These are phyloP conservation scores for Rhinella marina DNA, from an alignment of 2,797 vertebrate species.

Conservation along the genomic window DNA sequence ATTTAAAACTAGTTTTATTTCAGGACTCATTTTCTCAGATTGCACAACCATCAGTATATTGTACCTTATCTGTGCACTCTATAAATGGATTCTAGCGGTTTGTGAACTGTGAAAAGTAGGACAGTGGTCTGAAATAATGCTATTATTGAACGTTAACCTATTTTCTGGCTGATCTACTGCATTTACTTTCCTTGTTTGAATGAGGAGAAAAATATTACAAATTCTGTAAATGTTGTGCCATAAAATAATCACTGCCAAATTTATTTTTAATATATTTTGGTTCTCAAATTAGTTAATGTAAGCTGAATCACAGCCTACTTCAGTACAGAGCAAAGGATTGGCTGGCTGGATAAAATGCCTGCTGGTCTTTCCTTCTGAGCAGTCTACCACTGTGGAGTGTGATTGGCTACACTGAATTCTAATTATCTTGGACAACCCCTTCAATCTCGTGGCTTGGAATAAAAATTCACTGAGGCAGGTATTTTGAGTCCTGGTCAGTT, in stretches of 20 bases:
- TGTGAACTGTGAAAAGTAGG: constrained; percentile 48
- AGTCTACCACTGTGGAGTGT: too few species aligned
- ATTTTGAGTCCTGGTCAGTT: too few species aligned
- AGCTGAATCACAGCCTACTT: too few species aligned
- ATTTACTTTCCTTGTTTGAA: constrained; percentile 9
- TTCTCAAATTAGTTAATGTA: neutral
- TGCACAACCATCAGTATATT: constrained; percentile 13
- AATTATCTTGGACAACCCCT: too few species aligned
- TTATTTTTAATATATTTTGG: neutral
- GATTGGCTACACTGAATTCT: too few species aligned
- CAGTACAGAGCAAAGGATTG: too few species aligned
- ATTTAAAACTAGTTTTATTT: neutral
- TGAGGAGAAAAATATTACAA: neutral
- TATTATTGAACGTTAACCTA: constrained; percentile 33
- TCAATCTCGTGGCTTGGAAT: too few species aligned
- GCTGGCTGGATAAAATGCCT: too few species aligned
- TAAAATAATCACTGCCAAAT: neutral
- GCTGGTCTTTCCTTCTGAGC: too few species aligned
- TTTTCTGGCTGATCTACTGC: neutral
- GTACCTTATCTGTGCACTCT: neutral
- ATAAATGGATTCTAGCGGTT: constrained; percentile 18
- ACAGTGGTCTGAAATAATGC: constrained; percentile 36
- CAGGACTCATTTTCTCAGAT: constrained; percentile 18
- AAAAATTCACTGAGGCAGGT: too few species aligned
- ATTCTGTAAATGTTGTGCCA: neutral